phyloP scores from a whole-genome alignment of 2,113 vertebrate genomes.

The Eidolon helvum region DNA sequence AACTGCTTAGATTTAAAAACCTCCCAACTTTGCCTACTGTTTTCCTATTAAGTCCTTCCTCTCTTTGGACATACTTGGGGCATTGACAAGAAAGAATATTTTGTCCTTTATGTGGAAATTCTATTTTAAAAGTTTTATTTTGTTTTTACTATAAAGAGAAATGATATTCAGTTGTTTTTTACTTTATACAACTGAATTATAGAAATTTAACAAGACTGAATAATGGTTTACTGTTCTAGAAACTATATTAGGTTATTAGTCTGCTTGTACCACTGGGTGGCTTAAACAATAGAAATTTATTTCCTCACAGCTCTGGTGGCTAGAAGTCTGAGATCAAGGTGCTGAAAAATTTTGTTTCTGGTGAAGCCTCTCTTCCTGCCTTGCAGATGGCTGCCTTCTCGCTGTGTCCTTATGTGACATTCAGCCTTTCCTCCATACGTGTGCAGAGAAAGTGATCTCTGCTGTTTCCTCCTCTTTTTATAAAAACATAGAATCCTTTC shows the following conservation, averaged over 20 bases:
- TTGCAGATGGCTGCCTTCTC: background rate
- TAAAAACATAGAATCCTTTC: background rate
- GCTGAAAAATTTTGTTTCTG: background rate
- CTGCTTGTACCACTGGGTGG: too few species aligned
- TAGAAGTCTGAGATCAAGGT: background rate
- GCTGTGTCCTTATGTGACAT: background rate
- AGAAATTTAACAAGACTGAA: too few species aligned
- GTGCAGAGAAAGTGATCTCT: background rate
- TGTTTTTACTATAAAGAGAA: too few species aligned
- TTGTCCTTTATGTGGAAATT: too few species aligned
- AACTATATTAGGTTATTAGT: too few species aligned
- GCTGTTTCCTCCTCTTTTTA: background rate
- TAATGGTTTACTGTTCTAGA: too few species aligned
- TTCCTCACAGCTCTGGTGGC: background rate
- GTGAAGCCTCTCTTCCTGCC: background rate
- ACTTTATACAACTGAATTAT: too few species aligned
- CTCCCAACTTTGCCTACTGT: background rate
- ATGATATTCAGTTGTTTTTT: too few species aligned
- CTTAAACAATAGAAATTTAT: background rate
- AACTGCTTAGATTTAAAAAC: constrained; percentile 10
- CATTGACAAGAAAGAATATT: too few species aligned
- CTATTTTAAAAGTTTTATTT: too few species aligned
- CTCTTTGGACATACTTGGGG: background rate
- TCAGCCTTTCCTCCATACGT: background rate
- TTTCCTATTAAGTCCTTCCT: constrained; percentile 5